Percentiles rank a stretch among this genome's conserved stretches.
These are phyloP conservation scores for Lumbricus terrestris DNA, from an alignment of 2,888 invertebrate species.

Conservation along the genomic window DNA sequence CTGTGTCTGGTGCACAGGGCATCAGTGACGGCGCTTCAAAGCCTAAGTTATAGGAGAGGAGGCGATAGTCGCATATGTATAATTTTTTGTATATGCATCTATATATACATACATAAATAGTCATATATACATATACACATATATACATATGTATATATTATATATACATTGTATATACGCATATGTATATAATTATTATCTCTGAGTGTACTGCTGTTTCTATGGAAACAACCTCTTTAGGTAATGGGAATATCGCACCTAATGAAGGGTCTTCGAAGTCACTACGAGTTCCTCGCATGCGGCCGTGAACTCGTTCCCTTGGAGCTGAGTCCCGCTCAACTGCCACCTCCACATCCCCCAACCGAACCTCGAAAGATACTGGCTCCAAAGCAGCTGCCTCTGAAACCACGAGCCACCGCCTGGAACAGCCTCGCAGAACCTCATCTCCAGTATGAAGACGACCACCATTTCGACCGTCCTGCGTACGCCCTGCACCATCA, in stretches of 20 bases:
- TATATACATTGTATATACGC: too few species aligned
- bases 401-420: background rate
- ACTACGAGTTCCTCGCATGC: conserved; percentile 73
- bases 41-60: too few species aligned
- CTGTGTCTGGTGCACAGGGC: too few species aligned
- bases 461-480: background rate
- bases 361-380: background rate
- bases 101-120: too few species aligned
- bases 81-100: too few species aligned
- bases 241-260: conserved; percentile 62
- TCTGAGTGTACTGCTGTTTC: too few species aligned
- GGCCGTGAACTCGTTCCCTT: conserved; percentile 48
- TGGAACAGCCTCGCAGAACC: background rate
- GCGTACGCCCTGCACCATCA: background rate
- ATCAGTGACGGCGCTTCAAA: too few species aligned
- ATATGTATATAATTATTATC: too few species aligned
- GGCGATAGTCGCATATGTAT: too few species aligned
- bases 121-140: too few species aligned
- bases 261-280: conserved; percentile 85
- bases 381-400: background rate
- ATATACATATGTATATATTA: too few species aligned
- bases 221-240: background rate
- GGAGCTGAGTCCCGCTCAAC: conserved; percentile 33
- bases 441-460: background rate
- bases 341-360: background rate